Evolutionary conservation across 2,888 invertebrate genomes (phyloP).

Genomic region (Xestia ashworthii): DNA sequence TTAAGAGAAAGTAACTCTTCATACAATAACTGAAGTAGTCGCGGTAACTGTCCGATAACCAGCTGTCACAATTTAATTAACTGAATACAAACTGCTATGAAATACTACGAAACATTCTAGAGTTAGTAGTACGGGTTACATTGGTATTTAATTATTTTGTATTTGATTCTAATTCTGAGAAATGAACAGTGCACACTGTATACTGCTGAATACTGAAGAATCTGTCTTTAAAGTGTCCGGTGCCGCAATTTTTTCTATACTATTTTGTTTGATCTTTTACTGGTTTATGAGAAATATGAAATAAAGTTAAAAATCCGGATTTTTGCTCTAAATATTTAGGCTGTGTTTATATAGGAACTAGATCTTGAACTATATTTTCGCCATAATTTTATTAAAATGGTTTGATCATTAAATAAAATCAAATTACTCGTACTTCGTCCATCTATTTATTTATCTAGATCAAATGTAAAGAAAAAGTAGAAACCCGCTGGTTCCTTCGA

Average conservation of each 20-base stretch:
- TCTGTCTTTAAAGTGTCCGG: background rate
- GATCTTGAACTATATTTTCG: background rate
- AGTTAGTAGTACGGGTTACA: background rate
- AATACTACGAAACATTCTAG: conserved; percentile 8
- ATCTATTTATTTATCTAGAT: background rate
- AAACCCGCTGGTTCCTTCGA: background rate
- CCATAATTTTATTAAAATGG: no score
- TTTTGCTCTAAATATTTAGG: background rate
- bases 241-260: background rate
- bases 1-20: conserved; percentile 4
- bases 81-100: conserved; percentile 6
- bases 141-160: conserved; percentile 11
- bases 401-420: no score
- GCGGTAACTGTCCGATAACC: background rate
- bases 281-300: background rate
- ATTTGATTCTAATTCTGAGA: conserved; percentile 14
- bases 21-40: background rate
- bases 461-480: background rate
- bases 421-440: no score
- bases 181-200: background rate
- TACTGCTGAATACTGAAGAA: background rate
- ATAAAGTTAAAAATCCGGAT: background rate
- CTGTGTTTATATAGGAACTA: background rate
- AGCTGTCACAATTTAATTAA: conserved; percentile 32
- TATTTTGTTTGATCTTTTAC: background rate